Evolutionary conservation across 2,113 vertebrate genomes (phyloP), one percentile per base, ranked within the genome.

Genomic region (Cettia cetti): DNA sequence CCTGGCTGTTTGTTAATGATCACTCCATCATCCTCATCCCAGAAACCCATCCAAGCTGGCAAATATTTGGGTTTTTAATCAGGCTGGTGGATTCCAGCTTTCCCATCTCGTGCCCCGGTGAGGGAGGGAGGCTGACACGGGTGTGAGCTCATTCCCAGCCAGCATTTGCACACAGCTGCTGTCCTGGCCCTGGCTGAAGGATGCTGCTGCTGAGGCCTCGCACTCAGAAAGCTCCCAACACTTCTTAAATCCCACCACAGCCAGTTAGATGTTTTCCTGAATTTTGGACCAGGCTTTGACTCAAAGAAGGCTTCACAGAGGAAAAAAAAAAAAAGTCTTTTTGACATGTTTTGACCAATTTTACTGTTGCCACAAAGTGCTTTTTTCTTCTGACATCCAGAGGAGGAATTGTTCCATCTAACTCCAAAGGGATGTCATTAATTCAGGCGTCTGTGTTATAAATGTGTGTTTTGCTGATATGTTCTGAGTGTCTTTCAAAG

Each of bases 321-420:
- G 8, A 5, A 28, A 39, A 47, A 16, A 39, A 47, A 16, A 50
- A 30, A 13, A 52, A 15, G 6, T 2, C 4, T 75, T 82, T 78
- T 47, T 71, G 65, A 63, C 44, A 71, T 4, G 39, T 66, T 92
- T 66, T 86, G 61, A 89, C 69, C 92, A 59, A 85, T 78, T 81
- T 82, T 47, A 11, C 33, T 72, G 24, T n/a, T 82, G 45, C 86
- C 39, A 66, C 6, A 4, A 92, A 56, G 71, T 84, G 85, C 21
- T 93, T 84, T 64, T 74, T 31, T 6, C 28, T 50, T 44, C 35
- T 68, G 75, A 24, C 91, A 90, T 60, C 23, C 82, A 49, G 72
- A 94, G 89, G 82, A 84, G 74, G 54, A 85, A 94, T 71, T 52
- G 88, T 66, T 93, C 86, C 10, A 4, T 83, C 86, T 75, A 54